Conservation (phyloP, 2,888 invertebrate species). For the Pseudolycoriella hygida region DNA sequence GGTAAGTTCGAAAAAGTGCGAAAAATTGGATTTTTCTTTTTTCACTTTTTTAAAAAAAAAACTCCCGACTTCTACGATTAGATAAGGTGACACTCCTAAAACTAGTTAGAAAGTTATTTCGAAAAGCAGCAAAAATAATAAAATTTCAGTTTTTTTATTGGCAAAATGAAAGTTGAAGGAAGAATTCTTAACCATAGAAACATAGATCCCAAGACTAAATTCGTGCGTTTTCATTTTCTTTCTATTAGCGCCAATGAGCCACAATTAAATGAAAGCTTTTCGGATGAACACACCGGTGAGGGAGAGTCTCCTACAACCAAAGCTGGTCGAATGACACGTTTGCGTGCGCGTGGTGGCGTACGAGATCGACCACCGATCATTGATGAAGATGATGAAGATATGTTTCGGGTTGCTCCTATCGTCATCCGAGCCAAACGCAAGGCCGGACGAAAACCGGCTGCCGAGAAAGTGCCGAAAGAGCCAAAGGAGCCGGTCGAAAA, state of each 20-base stretch:
- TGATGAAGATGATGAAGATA: slow-evolving; percentile 29
- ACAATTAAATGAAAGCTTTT: slow-evolving; percentile 23
- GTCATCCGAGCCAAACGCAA: slow-evolving; percentile 17
- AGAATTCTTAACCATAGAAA: no score
- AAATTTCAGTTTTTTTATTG: no score
- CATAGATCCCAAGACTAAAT: no score
- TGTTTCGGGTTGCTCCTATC: slow-evolving; percentile 20
- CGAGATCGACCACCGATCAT: slow-evolving; percentile 30
- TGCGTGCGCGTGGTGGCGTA: slow-evolving; percentile 35
- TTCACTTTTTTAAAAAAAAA: no score
- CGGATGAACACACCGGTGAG: slow-evolving; percentile 25
- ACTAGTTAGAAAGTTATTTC: no score
- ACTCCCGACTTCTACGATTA: no score
- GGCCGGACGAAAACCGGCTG: slow-evolving; percentile 12
- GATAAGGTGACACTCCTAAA: no score
- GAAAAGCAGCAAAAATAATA: no score
- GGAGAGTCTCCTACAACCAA: not conserved
- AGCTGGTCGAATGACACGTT: slow-evolving; percentile 38
- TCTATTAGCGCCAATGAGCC: slow-evolving; percentile 16
- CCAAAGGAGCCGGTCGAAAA: slow-evolving; percentile 23
- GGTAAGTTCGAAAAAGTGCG: no score
- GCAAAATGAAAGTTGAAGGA: no score
- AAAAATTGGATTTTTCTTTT: no score
- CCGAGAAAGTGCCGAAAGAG: slow-evolving; percentile 22
- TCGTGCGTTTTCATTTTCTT: not conserved